Percentiles rank a stretch among this genome's conserved stretches.
Evolutionary conservation across 2,113 vertebrate species (phyloP).

Genomic region (Thomomys bottae): DNA sequence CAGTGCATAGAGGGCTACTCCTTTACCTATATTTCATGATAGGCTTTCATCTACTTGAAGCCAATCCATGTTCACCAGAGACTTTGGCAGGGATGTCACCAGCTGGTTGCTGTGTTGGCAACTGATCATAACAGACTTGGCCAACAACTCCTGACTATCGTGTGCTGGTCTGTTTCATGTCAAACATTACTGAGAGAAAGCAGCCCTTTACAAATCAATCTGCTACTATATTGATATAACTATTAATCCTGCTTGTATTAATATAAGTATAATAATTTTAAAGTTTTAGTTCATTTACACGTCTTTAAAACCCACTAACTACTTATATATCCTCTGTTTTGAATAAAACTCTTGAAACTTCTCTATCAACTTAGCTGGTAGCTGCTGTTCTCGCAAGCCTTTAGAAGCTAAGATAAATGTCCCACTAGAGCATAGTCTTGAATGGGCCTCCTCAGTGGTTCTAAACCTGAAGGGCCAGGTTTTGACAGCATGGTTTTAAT

Average conservation of each 20-base stretch:
- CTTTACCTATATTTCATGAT: background rate
- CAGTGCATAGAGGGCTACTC: background rate
- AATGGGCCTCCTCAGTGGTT: too few relatives aligned
- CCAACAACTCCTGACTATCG: background rate
- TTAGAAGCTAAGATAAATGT: background rate
- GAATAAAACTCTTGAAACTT: background rate
- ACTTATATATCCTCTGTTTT: background rate
- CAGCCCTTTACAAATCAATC: background rate
- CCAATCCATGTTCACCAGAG: background rate
- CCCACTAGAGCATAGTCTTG: background rate
- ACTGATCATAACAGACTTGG: background rate
- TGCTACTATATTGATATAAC: background rate
- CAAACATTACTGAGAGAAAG: background rate
- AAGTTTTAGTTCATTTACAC: background rate
- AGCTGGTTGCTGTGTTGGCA: background rate
- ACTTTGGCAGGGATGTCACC: background rate
- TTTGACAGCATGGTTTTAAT: background rate
- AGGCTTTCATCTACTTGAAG: background rate
- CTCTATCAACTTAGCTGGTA: background rate
- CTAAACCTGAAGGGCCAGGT: background rate
- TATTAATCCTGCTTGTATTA: background rate
- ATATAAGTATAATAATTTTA: background rate
- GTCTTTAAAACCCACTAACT: background rate
- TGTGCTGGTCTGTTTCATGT: background rate
- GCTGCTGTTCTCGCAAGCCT: background rate